Evolutionary conservation across 2,113 vertebrate species (phyloP), one percentile per base, ranked within the genome.

Genomic region (Hippoglossus stenolepis): DNA sequence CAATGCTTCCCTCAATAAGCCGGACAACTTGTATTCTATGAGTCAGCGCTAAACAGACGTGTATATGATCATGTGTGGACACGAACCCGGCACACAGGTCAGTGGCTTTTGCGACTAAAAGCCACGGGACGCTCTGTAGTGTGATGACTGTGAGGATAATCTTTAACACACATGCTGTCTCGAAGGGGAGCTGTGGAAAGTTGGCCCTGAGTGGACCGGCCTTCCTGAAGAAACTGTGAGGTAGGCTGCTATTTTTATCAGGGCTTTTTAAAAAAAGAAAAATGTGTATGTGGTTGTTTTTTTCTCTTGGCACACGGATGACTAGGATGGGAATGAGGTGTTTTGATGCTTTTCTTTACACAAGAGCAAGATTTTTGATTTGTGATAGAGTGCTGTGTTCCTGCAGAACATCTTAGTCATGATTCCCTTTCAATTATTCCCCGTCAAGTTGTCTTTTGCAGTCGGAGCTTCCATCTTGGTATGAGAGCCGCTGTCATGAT

Each of bases 151-250:
- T 18, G 6, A 84, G 78, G 91, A 80, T 91, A 90, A 93, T 92
- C 92, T 94, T 74, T 91, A 94, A 64, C 70, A 84, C 92, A 94
- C 83, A 93, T 85, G 83, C 80, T 83, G 87, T 90, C 93, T 93
- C 87, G 7, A 47, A 93, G 90, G 91, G 83, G 82, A 86, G 45
- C 83, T 63, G 83, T 91, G 93, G 93, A 93, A 95, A 95, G 75
- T 87, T 93, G 90, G 81, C 92, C 90, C 75, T 58, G 79, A 24
- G 40, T 26, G 47, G 40, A 15, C 28, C 12, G 20, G 71, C 80
- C 83, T 79, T 58, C 70, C 84, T 89, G 82, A 89, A 91, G 56
- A 77, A 91, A 84, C 84, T 63, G 64, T 92, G 87, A 89, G 75
- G 83, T 18, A 90, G 91, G 83, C 77, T 85, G 79, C 81, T 90